Evolutionary conservation across 2,888 invertebrate species (phyloP).

Genomic region (Patella pellucida): DNA sequence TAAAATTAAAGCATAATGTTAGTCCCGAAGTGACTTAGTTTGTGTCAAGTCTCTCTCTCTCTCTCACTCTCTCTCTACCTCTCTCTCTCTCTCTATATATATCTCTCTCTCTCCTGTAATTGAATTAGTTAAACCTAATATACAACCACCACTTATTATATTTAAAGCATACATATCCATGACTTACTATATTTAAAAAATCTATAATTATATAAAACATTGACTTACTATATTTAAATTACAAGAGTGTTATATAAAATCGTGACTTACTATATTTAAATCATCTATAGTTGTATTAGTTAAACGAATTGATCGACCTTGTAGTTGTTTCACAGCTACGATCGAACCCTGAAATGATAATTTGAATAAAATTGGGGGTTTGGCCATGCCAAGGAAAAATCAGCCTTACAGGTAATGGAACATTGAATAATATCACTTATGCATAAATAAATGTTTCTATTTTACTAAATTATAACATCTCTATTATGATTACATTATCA

Average conservation of each 20-base stretch:
- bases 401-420: no score
- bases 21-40: no score
- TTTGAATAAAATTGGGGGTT: background rate
- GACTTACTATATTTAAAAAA: slow-evolving; percentile 60
- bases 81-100: no score
- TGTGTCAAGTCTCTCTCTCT: no score
- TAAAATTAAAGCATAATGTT: no score
- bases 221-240: background rate
- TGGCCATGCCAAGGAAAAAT: background rate
- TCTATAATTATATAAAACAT: slow-evolving; percentile 41
- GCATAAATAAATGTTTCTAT: no score
- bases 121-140: slow-evolving; percentile 18
- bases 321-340: slow-evolving; percentile 86
- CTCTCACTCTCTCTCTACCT: no score
- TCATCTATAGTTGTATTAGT: slow-evolving; percentile 53
- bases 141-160: slow-evolving; percentile 43
- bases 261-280: slow-evolving; percentile 53
- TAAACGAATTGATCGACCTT: slow-evolving; percentile 51
- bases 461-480: no score
- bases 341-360: slow-evolving; percentile 48
- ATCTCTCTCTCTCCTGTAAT: no score
- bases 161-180: slow-evolving; percentile 50
- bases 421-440: no score
- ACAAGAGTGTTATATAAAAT: background rate
- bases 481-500: no score